Percentiles rank a stretch among this genome's conserved stretches.
Conservation (phyloP, 2,888 invertebrate species). For the Gnatocerus cornutus region DNA sequence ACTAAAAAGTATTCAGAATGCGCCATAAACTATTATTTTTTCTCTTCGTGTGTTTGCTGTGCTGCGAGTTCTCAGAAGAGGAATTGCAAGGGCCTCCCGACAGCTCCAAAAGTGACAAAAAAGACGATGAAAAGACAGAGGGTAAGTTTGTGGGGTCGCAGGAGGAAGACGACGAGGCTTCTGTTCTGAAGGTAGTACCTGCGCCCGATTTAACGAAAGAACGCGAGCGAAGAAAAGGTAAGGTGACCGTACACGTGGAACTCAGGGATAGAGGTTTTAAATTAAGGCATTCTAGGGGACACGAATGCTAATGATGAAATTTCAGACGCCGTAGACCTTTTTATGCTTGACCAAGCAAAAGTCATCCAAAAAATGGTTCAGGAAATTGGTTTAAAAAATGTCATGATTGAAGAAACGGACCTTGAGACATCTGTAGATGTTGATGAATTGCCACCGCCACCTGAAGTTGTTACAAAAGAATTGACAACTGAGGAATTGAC, state of each 20-base stretch:
- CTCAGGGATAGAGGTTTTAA: conserved; percentile 35
- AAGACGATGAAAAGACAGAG: conserved; percentile 52
- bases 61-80: conserved; percentile 66
- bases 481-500: conserved; percentile 79
- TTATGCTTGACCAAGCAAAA: conserved; percentile 62
- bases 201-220: conserved; percentile 70
- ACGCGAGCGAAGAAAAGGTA: conserved; percentile 66
- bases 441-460: conserved; percentile 72
- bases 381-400: conserved; percentile 69
- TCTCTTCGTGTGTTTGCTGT: conserved; percentile 61
- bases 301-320: conserved; percentile 51
- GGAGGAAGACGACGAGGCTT: conserved; percentile 62
- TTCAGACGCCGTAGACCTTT: conserved; percentile 62
- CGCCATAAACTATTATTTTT: conserved; percentile 57
- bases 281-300: conserved; percentile 37
- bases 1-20: conserved; percentile 52
- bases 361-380: conserved; percentile 71
- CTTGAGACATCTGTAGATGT: conserved; percentile 70
- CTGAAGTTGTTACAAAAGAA: conserved; percentile 71
- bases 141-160: conserved; percentile 65
- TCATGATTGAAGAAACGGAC: conserved; percentile 65
- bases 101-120: conserved; percentile 42
- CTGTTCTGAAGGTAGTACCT: conserved; percentile 67
- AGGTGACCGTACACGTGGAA: conserved; percentile 41
- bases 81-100: conserved; percentile 59